A percentile compares a stretch with the other conserved stretches of the same genome.
Conservation (phyloP, 2,113 vertebrate species). For the Istiophorus platypterus region DNA sequence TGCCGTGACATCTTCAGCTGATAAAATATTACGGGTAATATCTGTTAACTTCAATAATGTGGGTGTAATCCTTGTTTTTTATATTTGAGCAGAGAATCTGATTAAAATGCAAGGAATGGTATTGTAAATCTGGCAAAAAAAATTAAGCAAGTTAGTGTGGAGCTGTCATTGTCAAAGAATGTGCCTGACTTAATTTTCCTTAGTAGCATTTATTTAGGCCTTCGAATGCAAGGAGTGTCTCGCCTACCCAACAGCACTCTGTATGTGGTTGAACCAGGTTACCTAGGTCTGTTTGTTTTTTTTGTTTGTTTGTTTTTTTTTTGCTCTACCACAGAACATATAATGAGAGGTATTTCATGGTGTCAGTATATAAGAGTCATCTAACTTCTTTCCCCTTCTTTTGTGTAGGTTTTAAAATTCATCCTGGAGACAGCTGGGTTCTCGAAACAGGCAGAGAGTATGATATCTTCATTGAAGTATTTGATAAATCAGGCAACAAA, state of each 20-base stretch:
- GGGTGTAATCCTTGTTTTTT: background rate
- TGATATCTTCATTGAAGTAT: constrained; percentile 90
- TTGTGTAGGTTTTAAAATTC: constrained; percentile 89
- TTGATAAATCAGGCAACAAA: constrained; percentile 93
- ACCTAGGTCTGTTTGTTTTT: constrained; percentile 91
- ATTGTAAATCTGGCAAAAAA: constrained; percentile 1
- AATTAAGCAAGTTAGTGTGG: background rate
- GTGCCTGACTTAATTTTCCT: constrained; percentile 71
- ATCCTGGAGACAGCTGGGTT: constrained; percentile 94
- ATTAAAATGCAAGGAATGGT: background rate
- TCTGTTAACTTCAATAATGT: background rate
- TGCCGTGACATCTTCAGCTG: background rate
- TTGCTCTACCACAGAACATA: background rate
- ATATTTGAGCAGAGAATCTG: background rate
- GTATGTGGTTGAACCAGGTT: constrained; percentile 92
- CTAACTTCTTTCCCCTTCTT: constrained; percentile 23
- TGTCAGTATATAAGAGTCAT: background rate
- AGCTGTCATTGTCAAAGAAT: background rate
- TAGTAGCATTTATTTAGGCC: constrained; percentile 82
- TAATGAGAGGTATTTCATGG: background rate
- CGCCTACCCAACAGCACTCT: constrained; percentile 94
- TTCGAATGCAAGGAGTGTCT: constrained; percentile 94
- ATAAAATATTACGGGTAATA: background rate
- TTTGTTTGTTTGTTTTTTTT: too few species aligned
- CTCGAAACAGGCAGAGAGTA: constrained; percentile 91